Conservation (phyloP, 2,113 vertebrate genomes). For the Lipotes vexillifer region DNA sequence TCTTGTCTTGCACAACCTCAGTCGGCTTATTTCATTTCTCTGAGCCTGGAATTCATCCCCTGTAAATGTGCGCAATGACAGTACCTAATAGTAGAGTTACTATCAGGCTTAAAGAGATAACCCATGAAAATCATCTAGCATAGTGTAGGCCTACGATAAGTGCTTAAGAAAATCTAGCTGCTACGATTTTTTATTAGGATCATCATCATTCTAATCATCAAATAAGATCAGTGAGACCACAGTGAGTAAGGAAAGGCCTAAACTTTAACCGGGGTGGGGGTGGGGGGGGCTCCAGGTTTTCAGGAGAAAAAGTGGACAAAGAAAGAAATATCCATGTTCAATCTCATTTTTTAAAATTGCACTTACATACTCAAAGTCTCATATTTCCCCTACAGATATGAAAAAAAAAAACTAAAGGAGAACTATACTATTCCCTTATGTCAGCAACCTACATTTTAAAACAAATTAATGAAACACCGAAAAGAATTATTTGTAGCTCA, state of each 20-base stretch:
- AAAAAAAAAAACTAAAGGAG: not conserved
- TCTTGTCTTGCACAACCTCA: not conserved
- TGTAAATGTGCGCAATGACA: not conserved
- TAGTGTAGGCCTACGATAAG: not conserved
- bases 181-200: not conserved
- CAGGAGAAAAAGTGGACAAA: not conserved
- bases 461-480: conserved; percentile 33
- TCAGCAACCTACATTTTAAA: conserved; percentile 15
- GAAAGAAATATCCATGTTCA: not conserved
- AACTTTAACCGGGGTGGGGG: not conserved
- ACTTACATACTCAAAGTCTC: not conserved
- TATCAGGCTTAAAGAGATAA: not conserved
- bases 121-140: not conserved
- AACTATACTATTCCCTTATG: not conserved
- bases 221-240: not conserved
- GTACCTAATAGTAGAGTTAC: not conserved
- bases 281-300: not conserved
- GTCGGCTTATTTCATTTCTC: not conserved
- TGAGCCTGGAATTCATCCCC: not conserved
- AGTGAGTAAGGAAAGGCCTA: not conserved
- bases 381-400: not conserved
- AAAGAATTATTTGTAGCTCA: conserved; percentile 32
- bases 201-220: not conserved
- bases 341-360: not conserved
- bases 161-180: not conserved